Base-by-base conservation (phyloP, 2,888 invertebrate species). In the Drosophila pseudotalamancana region DNA sequence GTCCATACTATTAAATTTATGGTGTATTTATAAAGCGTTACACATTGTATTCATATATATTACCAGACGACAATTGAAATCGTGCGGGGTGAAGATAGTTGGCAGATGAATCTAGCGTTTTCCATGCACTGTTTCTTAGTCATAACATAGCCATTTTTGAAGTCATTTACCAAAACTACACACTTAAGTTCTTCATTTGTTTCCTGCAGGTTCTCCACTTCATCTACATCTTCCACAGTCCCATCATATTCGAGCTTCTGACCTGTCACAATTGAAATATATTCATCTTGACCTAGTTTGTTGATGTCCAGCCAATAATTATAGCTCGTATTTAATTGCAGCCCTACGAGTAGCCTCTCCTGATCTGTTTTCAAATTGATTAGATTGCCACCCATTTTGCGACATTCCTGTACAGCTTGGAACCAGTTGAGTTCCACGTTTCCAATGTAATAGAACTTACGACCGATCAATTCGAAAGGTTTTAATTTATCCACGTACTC, bases 271-370 rank as follows among this genome's bases (percentile, higher is more conserved):
- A 62, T 56, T 1, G 67, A 72, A 25, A 53, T n/a, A 45, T 53
- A 72, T 21, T 54, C 25, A 8, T 39, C 5, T 53, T 71, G 71
- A 11, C 67, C 70, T n/a, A 71, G 45, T 8, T 19, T 66, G 6
- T 40, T 71, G 1, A 71, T 32, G 8, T 71, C 71, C 16, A 56
- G 1, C 71, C 72, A 72, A 54, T 72, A 71, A 2, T 31, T 40
- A 11, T 37, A 6, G 11, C 9, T 42, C 0, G 16, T 18, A 32
- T 66, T 40, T 5, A 71, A 35, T 0, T 35, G 8, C 5, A 27
- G 1, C 1, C 67, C 49, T 4, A 62, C 5, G 11, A 39, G 4
- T 21, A 12, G 4, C 9, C 12, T 27, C 21, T 72, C 67, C 2
- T 27, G 0, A 8, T 56, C n/a, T 4, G 12, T n/a, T 21, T 18